Conservation (phyloP, 2,113 vertebrate species). For the Sigmodon hispidus region DNA sequence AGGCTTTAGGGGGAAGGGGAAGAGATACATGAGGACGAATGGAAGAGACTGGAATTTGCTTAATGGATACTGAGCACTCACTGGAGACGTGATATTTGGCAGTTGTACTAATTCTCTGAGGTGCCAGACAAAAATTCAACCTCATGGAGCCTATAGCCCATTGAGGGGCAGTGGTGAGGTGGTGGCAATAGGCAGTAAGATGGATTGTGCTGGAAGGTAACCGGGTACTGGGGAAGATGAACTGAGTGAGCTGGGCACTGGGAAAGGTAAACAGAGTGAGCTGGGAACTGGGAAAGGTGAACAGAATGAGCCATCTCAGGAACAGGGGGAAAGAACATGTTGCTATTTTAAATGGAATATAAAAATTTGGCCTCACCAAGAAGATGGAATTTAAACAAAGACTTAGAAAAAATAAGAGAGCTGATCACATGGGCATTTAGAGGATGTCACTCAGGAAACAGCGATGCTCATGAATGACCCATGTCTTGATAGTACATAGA, state of each 20-base stretch:
- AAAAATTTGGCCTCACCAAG: not conserved
- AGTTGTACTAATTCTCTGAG: slow-evolving; percentile 28
- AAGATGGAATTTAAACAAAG: not conserved
- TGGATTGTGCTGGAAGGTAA: not conserved
- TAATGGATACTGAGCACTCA: fast-evolving
- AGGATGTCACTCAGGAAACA: not conserved
- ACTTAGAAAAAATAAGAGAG: not conserved
- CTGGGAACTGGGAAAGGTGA: not conserved
- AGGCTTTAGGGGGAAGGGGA: not conserved
- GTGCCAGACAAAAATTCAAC: not conserved
- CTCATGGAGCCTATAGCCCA: not conserved
- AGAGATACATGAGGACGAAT: not conserved
- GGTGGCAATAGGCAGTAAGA: not conserved
- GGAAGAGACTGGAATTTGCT: not conserved
- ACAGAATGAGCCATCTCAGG: not conserved
- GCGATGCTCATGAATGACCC: not conserved
- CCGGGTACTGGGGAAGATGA: not conserved
- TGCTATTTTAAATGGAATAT: not conserved
- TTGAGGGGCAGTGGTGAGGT: not conserved
- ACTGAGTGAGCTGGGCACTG: not conserved
- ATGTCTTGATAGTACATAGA: not conserved
- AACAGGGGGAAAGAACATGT: not conserved
- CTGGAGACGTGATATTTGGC: not conserved
- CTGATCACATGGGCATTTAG: not conserved
- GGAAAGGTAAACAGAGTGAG: not conserved